A percentile compares a stretch with the other conserved stretches of the same genome.
Evolutionary conservation across 2,888 invertebrate genomes (phyloP).

Genomic region (Heliconius aoede): DNA sequence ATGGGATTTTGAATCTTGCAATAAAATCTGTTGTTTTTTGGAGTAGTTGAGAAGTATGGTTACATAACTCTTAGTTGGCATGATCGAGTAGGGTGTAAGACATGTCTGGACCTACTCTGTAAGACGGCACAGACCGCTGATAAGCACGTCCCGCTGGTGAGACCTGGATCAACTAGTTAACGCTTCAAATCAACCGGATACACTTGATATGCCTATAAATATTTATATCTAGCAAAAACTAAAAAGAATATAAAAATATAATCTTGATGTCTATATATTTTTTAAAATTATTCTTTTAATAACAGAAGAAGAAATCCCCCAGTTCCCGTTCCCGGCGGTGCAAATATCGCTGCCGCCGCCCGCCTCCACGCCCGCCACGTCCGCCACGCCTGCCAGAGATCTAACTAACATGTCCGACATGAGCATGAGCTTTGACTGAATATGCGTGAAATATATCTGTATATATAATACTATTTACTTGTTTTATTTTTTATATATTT

Average conservation of each 20-base stretch:
- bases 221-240: too few species aligned
- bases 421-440: slow-evolving; percentile 82
- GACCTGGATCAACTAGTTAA: too few species aligned
- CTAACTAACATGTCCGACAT: slow-evolving; percentile 73
- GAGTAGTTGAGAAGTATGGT: too few species aligned
- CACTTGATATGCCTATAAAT: too few species aligned
- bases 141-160: too few species aligned
- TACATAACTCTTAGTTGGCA: too few species aligned
- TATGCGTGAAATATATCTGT: neutral
- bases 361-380: slow-evolving; percentile 46
- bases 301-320: slow-evolving; percentile 77
- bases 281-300: neutral
- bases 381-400: slow-evolving; percentile 46
- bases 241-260: neutral
- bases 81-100: too few species aligned
- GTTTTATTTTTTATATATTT: neutral
- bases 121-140: too few species aligned
- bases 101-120: too few species aligned
- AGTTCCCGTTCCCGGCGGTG: slow-evolving; percentile 75
- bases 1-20: too few species aligned
- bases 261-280: neutral
- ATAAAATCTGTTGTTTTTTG: too few species aligned
- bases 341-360: slow-evolving; percentile 56
- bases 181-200: too few species aligned
- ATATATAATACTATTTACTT: neutral